Percentiles rank a stretch among this genome's conserved stretches.
phyloP scores from a whole-genome alignment of 2,888 invertebrate genomes.

The Tachina grossa region DNA sequence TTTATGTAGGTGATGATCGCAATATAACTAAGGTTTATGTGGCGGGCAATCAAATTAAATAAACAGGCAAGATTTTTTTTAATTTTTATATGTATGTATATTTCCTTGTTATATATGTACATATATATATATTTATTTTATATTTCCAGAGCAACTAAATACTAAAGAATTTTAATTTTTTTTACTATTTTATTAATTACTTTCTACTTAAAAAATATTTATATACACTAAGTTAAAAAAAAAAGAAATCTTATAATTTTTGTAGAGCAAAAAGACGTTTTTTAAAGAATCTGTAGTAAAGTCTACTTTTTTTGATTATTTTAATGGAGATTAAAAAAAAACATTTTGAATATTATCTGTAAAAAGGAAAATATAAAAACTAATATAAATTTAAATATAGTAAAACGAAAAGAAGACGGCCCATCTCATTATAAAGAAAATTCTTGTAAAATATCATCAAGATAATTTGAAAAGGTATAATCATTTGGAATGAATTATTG shows the following conservation, averaged over 20 bases:
- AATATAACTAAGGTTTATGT: slow-evolving; percentile 91
- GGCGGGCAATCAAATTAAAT: slow-evolving; percentile 86
- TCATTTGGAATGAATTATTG: slow-evolving; percentile 42
- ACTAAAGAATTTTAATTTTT: slow-evolving; percentile 23
- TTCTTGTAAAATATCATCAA: not conserved
- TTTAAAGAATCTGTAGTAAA: slow-evolving; percentile 1
- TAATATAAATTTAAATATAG: not conserved
- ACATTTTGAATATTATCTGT: too few species aligned
- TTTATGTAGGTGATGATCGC: slow-evolving; percentile 92
- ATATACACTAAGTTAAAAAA: slow-evolving; percentile 46
- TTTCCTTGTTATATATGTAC: slow-evolving; percentile 11
- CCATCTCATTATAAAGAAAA: not conserved
- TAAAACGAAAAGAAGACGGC: not conserved
- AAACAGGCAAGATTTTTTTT: slow-evolving; percentile 43
- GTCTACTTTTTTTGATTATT: not conserved
- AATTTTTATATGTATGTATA: slow-evolving; percentile 48
- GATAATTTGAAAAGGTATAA: not conserved
- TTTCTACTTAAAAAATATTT: slow-evolving; percentile 52
- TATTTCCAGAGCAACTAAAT: slow-evolving; percentile 39
- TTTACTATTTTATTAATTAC: not conserved
- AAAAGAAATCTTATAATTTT: slow-evolving; percentile 42
- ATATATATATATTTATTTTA: not conserved
- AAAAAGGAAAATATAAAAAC: not conserved
- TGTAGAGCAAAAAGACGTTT: not conserved
- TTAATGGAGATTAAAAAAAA: not conserved